phyloP scores from a whole-genome alignment of 1,140 invertebrate genomes.

The Phortica variegata region DNA sequence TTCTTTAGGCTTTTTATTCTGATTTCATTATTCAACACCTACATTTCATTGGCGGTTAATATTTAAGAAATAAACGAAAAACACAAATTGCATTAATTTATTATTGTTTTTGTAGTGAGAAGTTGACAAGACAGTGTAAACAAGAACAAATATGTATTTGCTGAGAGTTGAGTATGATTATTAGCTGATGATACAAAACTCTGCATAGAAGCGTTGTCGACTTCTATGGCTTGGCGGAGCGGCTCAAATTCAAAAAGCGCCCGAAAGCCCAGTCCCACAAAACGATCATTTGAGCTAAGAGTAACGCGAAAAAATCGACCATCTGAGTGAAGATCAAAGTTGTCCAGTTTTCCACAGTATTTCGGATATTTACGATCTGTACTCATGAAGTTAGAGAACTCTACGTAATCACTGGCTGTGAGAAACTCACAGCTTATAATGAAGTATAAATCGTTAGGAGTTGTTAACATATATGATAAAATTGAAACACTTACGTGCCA shows the following conservation, averaged over 20 bases:
- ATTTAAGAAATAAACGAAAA: too few species aligned
- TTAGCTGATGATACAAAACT: slow-evolving; percentile 28
- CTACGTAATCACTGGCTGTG: slow-evolving; percentile 89
- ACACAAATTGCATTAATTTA: too few species aligned
- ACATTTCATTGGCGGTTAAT: too few species aligned
- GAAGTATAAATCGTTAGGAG: too few species aligned
- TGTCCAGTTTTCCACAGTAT: slow-evolving; percentile 79
- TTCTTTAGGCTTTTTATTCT: too few species aligned
- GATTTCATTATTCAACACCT: too few species aligned
- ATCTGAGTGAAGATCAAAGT: slow-evolving; percentile 83
- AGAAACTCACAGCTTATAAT: slow-evolving; percentile 75
- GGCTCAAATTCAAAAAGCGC: slow-evolving; percentile 80
- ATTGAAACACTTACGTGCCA: slow-evolving; percentile 70
- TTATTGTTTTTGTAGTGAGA: too few species aligned
- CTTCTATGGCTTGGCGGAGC: slow-evolving; percentile 55
- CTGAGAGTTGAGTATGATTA: too few species aligned
- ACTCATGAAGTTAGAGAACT: slow-evolving; percentile 91
- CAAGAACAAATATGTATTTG: too few species aligned
- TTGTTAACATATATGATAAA: background rate
- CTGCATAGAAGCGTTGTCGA: slow-evolving; percentile 50
- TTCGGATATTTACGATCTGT: slow-evolving; percentile 81
- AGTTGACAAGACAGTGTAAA: too few species aligned
- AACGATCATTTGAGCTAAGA: slow-evolving; percentile 88
- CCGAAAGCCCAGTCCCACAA: slow-evolving; percentile 91
- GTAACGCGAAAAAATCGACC: slow-evolving; percentile 91